Evolutionary conservation across 2,888 invertebrate genomes (phyloP), one percentile per base, ranked within the genome.

Genomic region (Pasiphila rectangulata): DNA sequence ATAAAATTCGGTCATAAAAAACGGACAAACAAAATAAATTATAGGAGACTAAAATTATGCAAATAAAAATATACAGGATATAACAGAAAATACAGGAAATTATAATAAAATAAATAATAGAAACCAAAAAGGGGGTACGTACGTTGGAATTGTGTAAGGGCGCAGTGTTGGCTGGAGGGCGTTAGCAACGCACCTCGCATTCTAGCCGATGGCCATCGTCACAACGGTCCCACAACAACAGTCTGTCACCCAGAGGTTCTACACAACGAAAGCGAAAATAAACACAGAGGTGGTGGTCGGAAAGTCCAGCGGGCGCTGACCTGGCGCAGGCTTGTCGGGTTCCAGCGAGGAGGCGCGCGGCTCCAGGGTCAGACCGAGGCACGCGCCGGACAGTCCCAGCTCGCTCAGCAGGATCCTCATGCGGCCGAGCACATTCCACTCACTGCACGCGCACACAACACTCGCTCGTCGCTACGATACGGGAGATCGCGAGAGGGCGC

Each of bases 351-450:
- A 69, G 77, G 79, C 82, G 79, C 80, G 72, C 70, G 87, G 80
- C 80, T 87, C 88, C 87, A 88, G 85, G 79, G 87, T 86, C 79
- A 86, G 80, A 79, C 83, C 83, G 83, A 87, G 72, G 84, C 88
- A 86, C 82, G 83, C 86, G 83, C 87, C 79, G 72, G 88, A 86
- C 69, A 89, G 84, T 82, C 89, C 89, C 78, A 89, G 79, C 72
- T 89, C 89, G 75, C 89, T 89, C 59, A 89, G 81, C 80, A 89
- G 87, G 88, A 89, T 89, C 89, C 89, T 89, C 89, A 89, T 89
- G 82, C 89, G 89, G 87, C 78, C 73, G 64, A 75, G 83, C 84
- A 86, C 88, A 86, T 85, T 83, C 83, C 87, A 86, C 83, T 85
- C 87, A 87, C 86, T 87, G 75, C 70, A 84, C 85, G 85, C 86